Conservation (phyloP, 2,113 vertebrate species). For the Lipophrys pholis region DNA sequence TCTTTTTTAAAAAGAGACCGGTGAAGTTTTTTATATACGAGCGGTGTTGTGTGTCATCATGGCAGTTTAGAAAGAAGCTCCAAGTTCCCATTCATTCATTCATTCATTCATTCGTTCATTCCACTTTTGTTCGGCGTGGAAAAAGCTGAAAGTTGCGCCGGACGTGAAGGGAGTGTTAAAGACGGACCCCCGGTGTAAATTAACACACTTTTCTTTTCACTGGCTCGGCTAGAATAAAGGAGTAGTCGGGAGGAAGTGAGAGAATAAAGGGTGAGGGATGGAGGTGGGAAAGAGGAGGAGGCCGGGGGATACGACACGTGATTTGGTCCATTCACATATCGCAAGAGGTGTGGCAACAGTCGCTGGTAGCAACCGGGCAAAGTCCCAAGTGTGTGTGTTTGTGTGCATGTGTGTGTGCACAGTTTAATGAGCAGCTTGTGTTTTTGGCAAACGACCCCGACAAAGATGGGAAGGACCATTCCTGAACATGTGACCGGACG, state of each 20-base stretch:
- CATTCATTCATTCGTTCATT: constrained; percentile 13
- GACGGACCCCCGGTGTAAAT: constrained; percentile 21
- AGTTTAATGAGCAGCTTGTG: constrained; percentile 71
- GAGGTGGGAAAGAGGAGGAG: background rate
- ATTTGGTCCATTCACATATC: constrained; percentile 76
- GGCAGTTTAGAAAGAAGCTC: background rate
- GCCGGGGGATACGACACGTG: constrained; percentile 47
- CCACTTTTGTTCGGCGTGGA: constrained; percentile 41
- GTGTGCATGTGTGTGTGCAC: too few relatives aligned
- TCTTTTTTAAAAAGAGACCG: too few relatives aligned
- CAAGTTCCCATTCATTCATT: constrained; percentile 40
- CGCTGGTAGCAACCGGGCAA: constrained; percentile 71
- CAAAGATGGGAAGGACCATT: constrained; percentile 29
- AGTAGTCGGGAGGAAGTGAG: constrained; percentile 37
- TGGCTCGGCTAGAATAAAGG: background rate
- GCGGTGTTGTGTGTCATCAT: background rate
- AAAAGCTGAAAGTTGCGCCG: constrained; percentile 26
- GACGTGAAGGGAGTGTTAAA: constrained; percentile 74
- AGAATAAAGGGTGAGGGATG: constrained; percentile 17
- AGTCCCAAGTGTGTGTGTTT: constrained; percentile 56
- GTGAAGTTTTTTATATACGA: too few relatives aligned
- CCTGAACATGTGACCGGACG: constrained; percentile 10
- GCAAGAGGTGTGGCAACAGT: constrained; percentile 74
- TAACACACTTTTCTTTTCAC: constrained; percentile 52
- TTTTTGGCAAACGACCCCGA: constrained; percentile 54